These are phyloP conservation scores for Drosophila histrio DNA, from an alignment of 2,888 invertebrate species.

Conservation along the genomic window DNA sequence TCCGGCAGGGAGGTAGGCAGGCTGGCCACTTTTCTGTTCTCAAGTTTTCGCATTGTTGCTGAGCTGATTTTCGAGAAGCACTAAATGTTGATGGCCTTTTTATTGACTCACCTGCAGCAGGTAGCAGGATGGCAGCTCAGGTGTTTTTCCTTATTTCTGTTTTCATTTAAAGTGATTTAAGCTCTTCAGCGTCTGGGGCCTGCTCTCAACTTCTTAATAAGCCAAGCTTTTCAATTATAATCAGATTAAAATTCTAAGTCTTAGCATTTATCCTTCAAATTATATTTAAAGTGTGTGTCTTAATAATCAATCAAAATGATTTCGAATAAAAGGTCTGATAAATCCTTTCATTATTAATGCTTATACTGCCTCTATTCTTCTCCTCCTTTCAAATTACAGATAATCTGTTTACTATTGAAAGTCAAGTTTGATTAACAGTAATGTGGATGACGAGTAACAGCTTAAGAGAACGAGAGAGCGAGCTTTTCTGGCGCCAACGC, in stretches of 20 bases:
- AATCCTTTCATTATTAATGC: background rate
- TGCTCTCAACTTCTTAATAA: too few species aligned
- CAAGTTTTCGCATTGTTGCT: constrained; percentile 15
- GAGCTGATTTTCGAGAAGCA: constrained; percentile 41
- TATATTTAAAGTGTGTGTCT: background rate
- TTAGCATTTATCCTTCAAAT: background rate
- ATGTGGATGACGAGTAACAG: constrained; percentile 67
- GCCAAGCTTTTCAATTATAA: background rate
- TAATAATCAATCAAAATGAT: background rate
- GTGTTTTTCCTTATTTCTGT: constrained; percentile 45
- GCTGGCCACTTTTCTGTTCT: constrained; percentile 18
- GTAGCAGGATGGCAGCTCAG: constrained; percentile 28
- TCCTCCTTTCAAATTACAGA: background rate
- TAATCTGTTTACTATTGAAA: background rate
- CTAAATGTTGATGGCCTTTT: constrained; percentile 65
- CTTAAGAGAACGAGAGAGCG: constrained; percentile 57
- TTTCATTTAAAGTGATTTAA: constrained; percentile 39
- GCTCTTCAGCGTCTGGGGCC: constrained; percentile 10
- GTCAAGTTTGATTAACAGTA: constrained; percentile 38
- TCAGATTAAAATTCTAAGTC: background rate
- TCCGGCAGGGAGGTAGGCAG: background rate
- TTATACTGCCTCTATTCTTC: background rate
- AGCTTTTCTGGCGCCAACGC: constrained; percentile 39
- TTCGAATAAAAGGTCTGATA: background rate
- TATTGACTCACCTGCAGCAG: constrained; percentile 60